Base-by-base conservation (phyloP, 2,113 vertebrate genomes). In the Aramus guarauna region DNA sequence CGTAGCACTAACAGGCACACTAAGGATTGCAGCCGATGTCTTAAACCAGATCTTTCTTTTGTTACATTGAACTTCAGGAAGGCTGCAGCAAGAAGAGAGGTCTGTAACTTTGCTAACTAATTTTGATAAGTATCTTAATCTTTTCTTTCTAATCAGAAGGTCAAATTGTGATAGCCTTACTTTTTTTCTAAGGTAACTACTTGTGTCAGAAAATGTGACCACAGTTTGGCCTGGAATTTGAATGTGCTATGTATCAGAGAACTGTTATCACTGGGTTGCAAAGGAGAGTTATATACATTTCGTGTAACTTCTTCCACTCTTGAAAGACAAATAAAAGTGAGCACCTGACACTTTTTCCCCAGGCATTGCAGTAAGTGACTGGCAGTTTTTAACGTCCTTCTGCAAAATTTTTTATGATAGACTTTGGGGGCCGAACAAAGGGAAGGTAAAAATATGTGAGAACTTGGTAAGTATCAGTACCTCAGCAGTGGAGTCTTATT, bases 241-340 rank as follows among this genome's bases (percentile, higher is more conserved):
- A 95, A 95, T 96, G 68, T 96, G 92, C 89, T 91, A 9, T 97
- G 76, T 97, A 85, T 90, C 80, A 85, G 82, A 84, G 64, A 87
- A 87, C 69, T 96, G 89, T 95, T 96, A 85, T 2, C 81, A 81
- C 91, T 80, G 96, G 95, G 83, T 96, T 97, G 94, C 96, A 97
- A 95, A 96, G 96, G 95, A 98, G 96, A 97, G 94, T 97, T 97
- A 91, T 85, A 79, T 94, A 89, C 95, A 50, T 96, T 96, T 97
- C 95, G 81, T 97, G 95, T 97, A 96, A 41, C 94, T 93, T 96
- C 92, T 86, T 94, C 91, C 74, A 95, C 91, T 86, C 90, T 92
- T 96, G 94, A 97, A 97, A 94, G 91, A 96, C 84, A 92, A 96
- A 94, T 97, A 97, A 97, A 95, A 97, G 92, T 85, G 95, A 96